Evolutionary conservation across 1,140 invertebrate genomes (phyloP), one percentile per base, ranked within the genome.

Genomic region (Dermatophagoides farinae): DNA sequence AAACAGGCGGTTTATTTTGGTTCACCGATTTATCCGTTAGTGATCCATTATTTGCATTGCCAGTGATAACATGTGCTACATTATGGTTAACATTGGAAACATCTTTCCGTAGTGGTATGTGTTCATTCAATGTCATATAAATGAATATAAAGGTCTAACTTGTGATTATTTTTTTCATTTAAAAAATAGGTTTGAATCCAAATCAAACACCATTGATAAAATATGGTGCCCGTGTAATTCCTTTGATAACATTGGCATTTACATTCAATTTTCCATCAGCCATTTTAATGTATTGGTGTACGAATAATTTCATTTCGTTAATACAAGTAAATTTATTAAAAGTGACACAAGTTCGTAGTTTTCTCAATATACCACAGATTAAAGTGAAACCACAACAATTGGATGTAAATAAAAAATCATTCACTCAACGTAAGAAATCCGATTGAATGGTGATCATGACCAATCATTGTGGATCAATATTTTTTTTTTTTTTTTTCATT

Each of bases 11-110:
- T 5, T 61, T 90, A 0, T 82, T 76, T 55, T 99, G 93, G 93
- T 92, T 97, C 70, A 76, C 77, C 0, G 88, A 99, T 78, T 77
- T 99, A 14, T 91, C 88, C 6, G 65, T 88, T 10, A 73, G 82
- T 31, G 95, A 98, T 77, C 90, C 90, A 12, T 90, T 79, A 71
- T 97, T 84, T 68, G 61, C 86, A 20, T 72, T 98, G 59, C 95
- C 95, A 4, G 1, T 92, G 0, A 73, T 92, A 47, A 93, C 90
- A 1, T 80, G 81, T 71, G 66, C 75, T 0, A 92, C 90, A 6
- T 70, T 97, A 61, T 80, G 75, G 65, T 65, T 81, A 4, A 91
- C 87, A 10, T 79, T 96, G 50, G 83, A 91, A 74, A 79, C 82
- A 71, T 67, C 66, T 65, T 11, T 62, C 54, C 51, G 61, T 57